Evolutionary conservation across 2,888 invertebrate species (phyloP).

Genomic region (Cryptocheilus praepositus): DNA sequence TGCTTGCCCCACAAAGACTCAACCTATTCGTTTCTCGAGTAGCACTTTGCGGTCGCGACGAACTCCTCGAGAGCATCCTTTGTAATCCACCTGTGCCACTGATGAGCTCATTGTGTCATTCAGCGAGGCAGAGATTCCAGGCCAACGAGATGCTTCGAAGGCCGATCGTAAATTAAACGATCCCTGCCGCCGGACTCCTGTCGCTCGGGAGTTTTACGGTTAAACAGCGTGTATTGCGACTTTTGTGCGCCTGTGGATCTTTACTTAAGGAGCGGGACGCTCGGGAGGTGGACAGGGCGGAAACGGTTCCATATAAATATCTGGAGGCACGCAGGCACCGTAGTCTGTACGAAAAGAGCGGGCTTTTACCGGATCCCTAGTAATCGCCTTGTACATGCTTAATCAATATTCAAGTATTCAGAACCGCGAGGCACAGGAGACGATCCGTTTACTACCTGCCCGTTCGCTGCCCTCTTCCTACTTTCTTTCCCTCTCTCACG

Average conservation of each 20-base stretch:
- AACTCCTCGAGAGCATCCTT: background rate
- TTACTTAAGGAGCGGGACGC: slow-evolving; percentile 3
- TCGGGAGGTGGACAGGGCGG: background rate
- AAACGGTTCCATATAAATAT: slow-evolving; percentile 54
- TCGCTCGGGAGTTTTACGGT: background rate
- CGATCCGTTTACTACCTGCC: slow-evolving; percentile 21
- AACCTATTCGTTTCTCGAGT: background rate
- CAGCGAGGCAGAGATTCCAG: slow-evolving; percentile 19
- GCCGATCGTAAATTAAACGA: slow-evolving; percentile 32
- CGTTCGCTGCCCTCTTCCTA: slow-evolving; percentile 9
- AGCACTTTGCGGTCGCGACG: background rate
- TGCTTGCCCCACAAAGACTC: background rate
- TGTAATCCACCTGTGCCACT: background rate
- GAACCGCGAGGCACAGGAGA: slow-evolving; percentile 29
- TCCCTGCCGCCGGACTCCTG: slow-evolving; percentile 1
- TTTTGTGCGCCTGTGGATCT: background rate
- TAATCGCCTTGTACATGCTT: slow-evolving; percentile 62
- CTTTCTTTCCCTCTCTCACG: background rate
- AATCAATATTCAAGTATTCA: slow-evolving; percentile 66
- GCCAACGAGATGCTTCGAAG: slow-evolving; percentile 26
- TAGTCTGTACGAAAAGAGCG: slow-evolving; percentile 24
- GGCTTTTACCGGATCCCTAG: slow-evolving; percentile 47
- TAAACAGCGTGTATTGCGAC: background rate
- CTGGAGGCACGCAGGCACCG: slow-evolving; percentile 53
- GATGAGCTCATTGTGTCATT: slow-evolving; percentile 30